These are phyloP conservation scores for Nemotelus nigrinus DNA, from an alignment of 2,888 invertebrate genomes.

Conservation along the genomic window DNA sequence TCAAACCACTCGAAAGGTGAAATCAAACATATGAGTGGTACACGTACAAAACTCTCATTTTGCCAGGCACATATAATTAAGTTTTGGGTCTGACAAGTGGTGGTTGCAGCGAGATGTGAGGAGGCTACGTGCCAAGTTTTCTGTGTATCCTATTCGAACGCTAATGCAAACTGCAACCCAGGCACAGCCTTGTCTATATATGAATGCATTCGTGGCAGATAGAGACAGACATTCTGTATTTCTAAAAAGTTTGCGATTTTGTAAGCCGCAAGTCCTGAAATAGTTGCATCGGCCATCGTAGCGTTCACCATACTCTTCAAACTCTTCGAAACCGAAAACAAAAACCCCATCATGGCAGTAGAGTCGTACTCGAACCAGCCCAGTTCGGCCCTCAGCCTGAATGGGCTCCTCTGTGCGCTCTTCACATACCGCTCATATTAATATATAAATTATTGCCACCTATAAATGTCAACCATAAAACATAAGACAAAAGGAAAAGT, in stretches of 20 bases:
- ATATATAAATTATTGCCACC: constrained; percentile 51
- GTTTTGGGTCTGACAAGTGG: constrained; percentile 26
- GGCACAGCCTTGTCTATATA: not conserved
- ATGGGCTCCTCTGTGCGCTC: not conserved
- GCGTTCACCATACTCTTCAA: not conserved
- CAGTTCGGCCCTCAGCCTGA: not conserved
- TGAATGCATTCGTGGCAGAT: not conserved
- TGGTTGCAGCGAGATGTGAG: constrained; percentile 1
- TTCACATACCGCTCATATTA: constrained; percentile 44
- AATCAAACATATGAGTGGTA: constrained; percentile 10
- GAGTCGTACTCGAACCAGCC: not conserved
- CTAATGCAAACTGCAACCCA: not conserved
- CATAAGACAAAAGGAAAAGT: constrained; percentile 45
- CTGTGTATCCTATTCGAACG: not conserved
- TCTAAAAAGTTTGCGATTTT: constrained; percentile 37
- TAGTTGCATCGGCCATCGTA: constrained; percentile 16
- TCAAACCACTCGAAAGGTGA: not conserved
- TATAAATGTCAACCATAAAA: constrained; percentile 48
- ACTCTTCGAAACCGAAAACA: not conserved
- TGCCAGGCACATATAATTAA: constrained; percentile 36
- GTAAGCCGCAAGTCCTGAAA: constrained; percentile 23
- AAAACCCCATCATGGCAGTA: not conserved
- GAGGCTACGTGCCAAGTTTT: constrained; percentile 25
- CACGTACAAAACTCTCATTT: constrained; percentile 11
- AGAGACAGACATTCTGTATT: not conserved